Conservation (phyloP, 2,797 vertebrate genomes). For the Bradypodion pumilum region DNA sequence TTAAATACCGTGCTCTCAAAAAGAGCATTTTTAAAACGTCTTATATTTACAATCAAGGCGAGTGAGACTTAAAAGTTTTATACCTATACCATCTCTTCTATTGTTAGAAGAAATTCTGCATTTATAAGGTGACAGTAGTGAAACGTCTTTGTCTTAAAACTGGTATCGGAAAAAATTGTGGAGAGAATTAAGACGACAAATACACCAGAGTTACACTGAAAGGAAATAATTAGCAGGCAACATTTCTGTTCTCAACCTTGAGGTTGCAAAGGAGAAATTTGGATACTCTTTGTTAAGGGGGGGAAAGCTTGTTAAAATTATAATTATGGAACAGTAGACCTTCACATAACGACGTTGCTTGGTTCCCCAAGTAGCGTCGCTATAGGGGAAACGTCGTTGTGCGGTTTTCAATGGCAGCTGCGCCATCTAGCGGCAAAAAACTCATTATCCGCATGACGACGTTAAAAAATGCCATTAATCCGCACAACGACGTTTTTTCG, state of each 20-base stretch:
- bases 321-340: too few relatives aligned
- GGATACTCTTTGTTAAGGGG: constrained; percentile 18
- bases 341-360: too few relatives aligned
- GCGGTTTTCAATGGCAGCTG: too few relatives aligned
- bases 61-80: constrained; percentile 57
- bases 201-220: constrained; percentile 40
- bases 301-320: constrained; percentile 36
- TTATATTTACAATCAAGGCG: constrained; percentile 72
- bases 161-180: constrained; percentile 33
- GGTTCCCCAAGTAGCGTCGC: too few relatives aligned
- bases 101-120: constrained; percentile 72
- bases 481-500: too few relatives aligned
- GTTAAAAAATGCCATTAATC: too few relatives aligned
- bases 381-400: too few relatives aligned
- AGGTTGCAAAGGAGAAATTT: not conserved
- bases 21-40: constrained; percentile 70
- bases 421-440: too few relatives aligned
- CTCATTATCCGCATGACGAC: too few relatives aligned
- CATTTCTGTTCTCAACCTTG: not conserved
- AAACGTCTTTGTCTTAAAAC: constrained; percentile 37
- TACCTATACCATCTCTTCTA: constrained; percentile 66
- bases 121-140: constrained; percentile 51
- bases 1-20: constrained; percentile 74
- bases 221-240: constrained; percentile 18
- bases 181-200: too few relatives aligned